phyloP scores from a whole-genome alignment of 2,797 vertebrate genomes.

The Micrastur ruficollis region DNA sequence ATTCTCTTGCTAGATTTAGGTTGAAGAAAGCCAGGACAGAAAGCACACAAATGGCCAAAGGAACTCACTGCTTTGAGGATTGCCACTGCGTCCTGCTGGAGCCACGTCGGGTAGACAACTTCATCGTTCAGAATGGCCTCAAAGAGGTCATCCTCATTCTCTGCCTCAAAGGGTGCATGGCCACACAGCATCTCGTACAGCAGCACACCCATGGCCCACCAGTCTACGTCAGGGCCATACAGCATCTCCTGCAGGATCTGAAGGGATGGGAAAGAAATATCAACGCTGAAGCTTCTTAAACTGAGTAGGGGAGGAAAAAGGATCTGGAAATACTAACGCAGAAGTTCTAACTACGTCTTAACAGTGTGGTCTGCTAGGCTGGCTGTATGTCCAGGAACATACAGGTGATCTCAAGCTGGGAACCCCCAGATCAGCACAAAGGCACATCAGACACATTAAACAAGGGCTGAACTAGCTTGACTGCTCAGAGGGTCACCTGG shows the following conservation, averaged over 20 bases:
- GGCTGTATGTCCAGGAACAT: background rate
- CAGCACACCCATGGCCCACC: slow-evolving; percentile 97
- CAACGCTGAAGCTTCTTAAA: background rate
- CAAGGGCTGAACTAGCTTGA: background rate
- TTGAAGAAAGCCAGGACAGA: background rate
- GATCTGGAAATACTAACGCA: background rate
- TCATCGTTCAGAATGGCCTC: slow-evolving; percentile 95
- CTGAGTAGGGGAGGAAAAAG: background rate
- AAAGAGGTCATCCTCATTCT: slow-evolving; percentile 97
- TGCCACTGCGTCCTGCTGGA: slow-evolving; percentile 85
- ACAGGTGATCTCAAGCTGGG: background rate
- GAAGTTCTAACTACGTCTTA: background rate
- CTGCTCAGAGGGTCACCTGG: background rate
- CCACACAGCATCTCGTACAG: slow-evolving; percentile 97
- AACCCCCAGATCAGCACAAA: background rate
- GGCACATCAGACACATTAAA: background rate
- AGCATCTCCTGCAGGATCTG: slow-evolving; percentile 97
- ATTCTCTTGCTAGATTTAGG: background rate
- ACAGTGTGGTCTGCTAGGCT: background rate
- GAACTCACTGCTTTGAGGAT: slow-evolving; percentile 93
- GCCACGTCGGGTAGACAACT: slow-evolving; percentile 91
- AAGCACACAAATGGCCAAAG: fast-evolving
- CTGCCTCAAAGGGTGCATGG: slow-evolving; percentile 93
- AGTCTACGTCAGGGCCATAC: slow-evolving; percentile 93
- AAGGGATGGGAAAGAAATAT: background rate